Evolutionary conservation across 1,140 invertebrate genomes (phyloP).

Genomic region (Drosophila subobscura): DNA sequence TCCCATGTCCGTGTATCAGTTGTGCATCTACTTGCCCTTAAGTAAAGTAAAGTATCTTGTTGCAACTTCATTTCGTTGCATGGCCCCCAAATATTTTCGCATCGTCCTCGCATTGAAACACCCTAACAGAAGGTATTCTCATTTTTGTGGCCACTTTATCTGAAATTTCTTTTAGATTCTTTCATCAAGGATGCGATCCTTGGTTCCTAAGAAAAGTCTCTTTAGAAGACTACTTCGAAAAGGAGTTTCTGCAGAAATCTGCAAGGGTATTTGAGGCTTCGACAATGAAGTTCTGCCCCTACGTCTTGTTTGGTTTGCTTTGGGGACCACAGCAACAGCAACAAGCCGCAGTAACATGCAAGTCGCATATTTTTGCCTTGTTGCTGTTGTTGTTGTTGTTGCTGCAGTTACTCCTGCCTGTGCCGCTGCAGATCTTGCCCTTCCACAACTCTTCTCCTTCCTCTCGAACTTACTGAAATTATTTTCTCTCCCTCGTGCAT

Average conservation of each 20-base stretch:
- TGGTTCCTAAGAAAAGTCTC: too few species aligned
- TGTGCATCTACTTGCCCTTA: conserved; percentile 80
- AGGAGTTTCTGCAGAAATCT: too few species aligned
- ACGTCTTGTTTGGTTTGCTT: conserved; percentile 28
- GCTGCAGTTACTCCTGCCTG: conserved; percentile 3
- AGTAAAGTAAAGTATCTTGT: conserved; percentile 82
- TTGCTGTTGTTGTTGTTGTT: conserved; percentile 57
- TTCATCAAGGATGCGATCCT: too few species aligned
- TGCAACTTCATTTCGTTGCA: conserved; percentile 80
- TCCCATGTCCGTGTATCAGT: conserved; percentile 72
- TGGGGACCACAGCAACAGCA: conserved; percentile 64
- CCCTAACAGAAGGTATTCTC: neutral
- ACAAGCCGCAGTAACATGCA: conserved; percentile 64
- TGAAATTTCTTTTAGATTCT: neutral
- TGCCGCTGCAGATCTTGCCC: conserved; percentile 12
- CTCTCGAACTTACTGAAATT: conserved; percentile 51
- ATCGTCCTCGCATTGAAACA: conserved; percentile 30
- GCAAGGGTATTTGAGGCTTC: conserved; percentile 11
- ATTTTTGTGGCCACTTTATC: neutral
- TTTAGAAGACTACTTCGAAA: too few species aligned
- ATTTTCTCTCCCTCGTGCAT: conserved; percentile 74
- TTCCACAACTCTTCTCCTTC: conserved; percentile 6
- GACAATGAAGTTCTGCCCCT: conserved; percentile 1
- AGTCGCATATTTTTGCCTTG: conserved; percentile 70
- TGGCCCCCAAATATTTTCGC: conserved; percentile 77